Conservation (phyloP, 1,140 invertebrate species). For the Cataglyphis hispanica region DNA sequence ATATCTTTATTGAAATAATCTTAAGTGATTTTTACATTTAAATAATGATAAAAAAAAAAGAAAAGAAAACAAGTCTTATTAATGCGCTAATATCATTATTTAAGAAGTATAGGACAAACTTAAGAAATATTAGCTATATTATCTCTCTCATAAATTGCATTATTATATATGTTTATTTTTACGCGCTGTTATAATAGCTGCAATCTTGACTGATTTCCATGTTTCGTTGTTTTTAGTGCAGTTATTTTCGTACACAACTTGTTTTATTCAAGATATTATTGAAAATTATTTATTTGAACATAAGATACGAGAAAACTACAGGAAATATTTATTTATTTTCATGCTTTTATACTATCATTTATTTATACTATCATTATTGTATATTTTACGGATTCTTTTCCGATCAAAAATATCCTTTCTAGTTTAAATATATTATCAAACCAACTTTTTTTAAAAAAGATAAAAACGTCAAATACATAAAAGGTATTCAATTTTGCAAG, state of each 20-base stretch:
- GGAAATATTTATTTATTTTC: neutral
- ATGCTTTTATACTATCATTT: neutral
- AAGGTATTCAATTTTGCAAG: too few species aligned
- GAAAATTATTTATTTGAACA: neutral
- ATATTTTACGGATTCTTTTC: neutral
- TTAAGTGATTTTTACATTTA: neutral
- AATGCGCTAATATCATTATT: neutral
- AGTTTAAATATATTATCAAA: neutral
- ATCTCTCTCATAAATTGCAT: neutral
- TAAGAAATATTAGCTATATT: neutral
- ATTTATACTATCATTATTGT: too few species aligned
- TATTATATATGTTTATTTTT: neutral
- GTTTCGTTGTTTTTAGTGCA: neutral
- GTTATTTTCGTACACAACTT: neutral
- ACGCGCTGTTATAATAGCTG: neutral
- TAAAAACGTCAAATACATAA: too few species aligned
- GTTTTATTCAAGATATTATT: neutral
- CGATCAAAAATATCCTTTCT: neutral
- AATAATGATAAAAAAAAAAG: neutral
- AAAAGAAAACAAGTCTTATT: neutral
- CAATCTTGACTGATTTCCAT: constrained; percentile 7
- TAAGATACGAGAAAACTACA: too few species aligned
- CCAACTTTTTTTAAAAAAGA: too few species aligned
- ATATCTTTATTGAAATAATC: neutral
- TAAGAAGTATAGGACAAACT: neutral